phyloP scores from a whole-genome alignment of 2,888 invertebrate species.

The Keiferia lycopersicella region DNA sequence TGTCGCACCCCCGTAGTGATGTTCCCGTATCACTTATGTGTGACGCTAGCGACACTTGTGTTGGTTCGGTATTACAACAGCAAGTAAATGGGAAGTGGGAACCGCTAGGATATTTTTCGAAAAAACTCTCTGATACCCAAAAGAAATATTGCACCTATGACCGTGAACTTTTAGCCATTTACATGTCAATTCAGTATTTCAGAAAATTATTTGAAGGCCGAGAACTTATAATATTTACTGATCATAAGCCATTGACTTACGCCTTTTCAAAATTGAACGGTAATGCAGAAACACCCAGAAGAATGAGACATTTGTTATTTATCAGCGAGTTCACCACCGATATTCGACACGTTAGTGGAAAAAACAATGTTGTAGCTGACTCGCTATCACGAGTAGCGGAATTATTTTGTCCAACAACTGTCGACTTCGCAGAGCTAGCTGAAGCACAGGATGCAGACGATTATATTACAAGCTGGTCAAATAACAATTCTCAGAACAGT shows the following conservation, averaged over 20 bases:
- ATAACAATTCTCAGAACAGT: not conserved
- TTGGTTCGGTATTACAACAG: conserved; percentile 52
- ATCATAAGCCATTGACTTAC: conserved; percentile 32
- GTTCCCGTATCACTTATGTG: conserved; percentile 38
- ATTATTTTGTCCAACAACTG: conserved; percentile 8
- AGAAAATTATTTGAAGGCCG: conserved; percentile 18
- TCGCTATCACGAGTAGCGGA: conserved; percentile 27
- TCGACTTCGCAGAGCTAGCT: conserved; percentile 25
- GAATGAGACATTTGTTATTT: conserved; percentile 25
- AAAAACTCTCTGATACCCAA: conserved; percentile 18
- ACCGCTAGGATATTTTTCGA: conserved; percentile 36
- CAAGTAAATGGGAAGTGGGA: conserved; percentile 27
- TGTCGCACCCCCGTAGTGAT: conserved; percentile 39
- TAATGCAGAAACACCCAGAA: conserved; percentile 27
- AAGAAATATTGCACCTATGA: conserved; percentile 27
- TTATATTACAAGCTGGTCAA: not conserved
- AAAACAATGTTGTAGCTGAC: conserved; percentile 28
- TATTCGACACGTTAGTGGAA: conserved; percentile 23
- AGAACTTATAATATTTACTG: conserved; percentile 29
- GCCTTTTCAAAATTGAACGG: conserved; percentile 23
- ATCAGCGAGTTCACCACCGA: conserved; percentile 28
- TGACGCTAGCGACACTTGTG: conserved; percentile 49
- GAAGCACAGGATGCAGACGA: conserved; percentile 22
- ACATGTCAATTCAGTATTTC: conserved; percentile 11
- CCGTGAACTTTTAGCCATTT: conserved; percentile 33